Evolutionary conservation across 1,140 invertebrate genomes (phyloP).

Genomic region (Bilobella aurantiaca): DNA sequence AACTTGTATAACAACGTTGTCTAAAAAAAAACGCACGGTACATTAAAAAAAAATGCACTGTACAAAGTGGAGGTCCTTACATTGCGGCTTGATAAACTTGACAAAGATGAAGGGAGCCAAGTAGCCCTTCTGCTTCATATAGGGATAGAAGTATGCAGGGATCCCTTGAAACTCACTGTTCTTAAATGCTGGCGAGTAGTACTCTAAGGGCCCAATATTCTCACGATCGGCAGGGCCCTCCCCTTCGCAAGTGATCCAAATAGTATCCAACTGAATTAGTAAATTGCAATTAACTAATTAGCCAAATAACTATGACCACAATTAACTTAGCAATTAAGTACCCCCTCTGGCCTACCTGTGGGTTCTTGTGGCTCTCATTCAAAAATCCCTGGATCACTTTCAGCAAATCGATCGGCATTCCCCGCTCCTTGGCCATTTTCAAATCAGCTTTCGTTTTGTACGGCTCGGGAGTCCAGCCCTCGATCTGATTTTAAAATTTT

Average conservation of each 20-base stretch:
- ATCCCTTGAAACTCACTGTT: conserved; percentile 41
- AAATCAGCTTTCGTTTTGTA: background rate
- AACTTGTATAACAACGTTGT: conserved; percentile 82
- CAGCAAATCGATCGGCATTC: conserved; percentile 9
- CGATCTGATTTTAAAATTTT: background rate
- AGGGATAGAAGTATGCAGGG: conserved; percentile 73
- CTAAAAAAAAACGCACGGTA: conserved; percentile 45
- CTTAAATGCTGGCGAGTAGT: conserved; percentile 45
- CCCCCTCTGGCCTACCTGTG: background rate
- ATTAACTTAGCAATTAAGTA: too few species aligned
- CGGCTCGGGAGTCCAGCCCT: background rate
- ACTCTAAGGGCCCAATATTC: conserved; percentile 67
- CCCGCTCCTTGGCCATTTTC: conserved; percentile 7
- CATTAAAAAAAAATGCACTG: background rate
- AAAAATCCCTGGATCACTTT: background rate
- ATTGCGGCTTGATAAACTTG: conserved; percentile 37
- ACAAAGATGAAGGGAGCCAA: conserved; percentile 43
- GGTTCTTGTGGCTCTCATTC: background rate
- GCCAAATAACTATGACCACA: too few species aligned
- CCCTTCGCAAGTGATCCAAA: conserved; percentile 78
- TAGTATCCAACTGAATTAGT: conserved; percentile 50
- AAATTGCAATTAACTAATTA: too few species aligned
- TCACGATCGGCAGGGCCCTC: conserved; percentile 81
- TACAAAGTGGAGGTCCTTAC: background rate
- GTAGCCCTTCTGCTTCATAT: conserved; percentile 46